Conservation (phyloP, 2,113 vertebrate genomes). For the Lasiurus cinereus region DNA sequence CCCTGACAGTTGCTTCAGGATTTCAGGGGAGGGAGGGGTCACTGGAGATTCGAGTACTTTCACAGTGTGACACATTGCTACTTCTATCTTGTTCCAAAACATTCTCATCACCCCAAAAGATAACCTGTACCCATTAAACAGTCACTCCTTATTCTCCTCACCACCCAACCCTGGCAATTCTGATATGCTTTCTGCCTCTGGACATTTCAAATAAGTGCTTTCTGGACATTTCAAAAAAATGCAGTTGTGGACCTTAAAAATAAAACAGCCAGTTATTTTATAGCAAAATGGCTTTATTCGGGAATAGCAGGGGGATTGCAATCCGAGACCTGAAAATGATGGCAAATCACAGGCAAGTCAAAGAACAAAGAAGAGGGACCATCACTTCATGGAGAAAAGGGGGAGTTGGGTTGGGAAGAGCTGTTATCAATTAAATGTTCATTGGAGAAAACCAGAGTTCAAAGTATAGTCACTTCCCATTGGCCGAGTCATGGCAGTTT, state of each 20-base stretch:
- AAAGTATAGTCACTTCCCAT: not conserved
- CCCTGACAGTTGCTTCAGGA: not conserved
- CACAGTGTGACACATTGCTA: fast-evolving
- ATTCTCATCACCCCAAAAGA: not conserved
- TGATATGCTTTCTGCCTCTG: not conserved
- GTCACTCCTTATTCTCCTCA: fast-evolving
- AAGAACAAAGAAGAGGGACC: not conserved
- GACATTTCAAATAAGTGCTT: not conserved
- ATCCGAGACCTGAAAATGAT: not conserved
- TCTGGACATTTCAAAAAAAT: too few species aligned
- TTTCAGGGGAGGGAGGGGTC: not conserved
- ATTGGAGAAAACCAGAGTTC: not conserved
- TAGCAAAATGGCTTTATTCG: not conserved
- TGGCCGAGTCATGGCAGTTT: not conserved
- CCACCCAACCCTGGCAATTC: too few species aligned
- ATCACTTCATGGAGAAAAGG: not conserved
- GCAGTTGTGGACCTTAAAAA: not conserved
- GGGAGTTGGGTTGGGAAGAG: not conserved
- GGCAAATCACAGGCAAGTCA: not conserved
- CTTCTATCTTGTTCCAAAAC: not conserved
- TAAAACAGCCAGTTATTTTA: not conserved
- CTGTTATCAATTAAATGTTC: not conserved
- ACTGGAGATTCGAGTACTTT: not conserved
- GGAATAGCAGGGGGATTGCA: not conserved
- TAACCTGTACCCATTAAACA: not conserved